Evolutionary conservation across 1,140 invertebrate genomes (phyloP).

Genomic region (Heliconius hewitsoni): DNA sequence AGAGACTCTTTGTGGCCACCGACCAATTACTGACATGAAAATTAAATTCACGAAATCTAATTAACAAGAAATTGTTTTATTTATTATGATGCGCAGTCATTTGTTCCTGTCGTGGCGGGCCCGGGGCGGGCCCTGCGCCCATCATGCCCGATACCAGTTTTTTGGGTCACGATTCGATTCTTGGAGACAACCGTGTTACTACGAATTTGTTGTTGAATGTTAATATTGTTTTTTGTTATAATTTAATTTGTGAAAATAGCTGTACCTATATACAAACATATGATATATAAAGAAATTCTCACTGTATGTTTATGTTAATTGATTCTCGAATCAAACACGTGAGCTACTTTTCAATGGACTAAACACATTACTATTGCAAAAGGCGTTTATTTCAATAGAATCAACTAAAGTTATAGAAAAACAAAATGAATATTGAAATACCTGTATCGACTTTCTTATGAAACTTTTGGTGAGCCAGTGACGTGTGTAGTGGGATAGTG

Average conservation of each 20-base stretch:
- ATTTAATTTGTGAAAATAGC: background rate
- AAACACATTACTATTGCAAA: background rate
- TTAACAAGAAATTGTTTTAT: conserved; percentile 82
- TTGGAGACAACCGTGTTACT: conserved; percentile 48
- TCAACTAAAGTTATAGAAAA: background rate
- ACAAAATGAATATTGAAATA: conserved; percentile 17
- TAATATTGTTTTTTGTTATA: background rate
- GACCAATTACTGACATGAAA: conserved; percentile 81
- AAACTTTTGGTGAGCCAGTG: conserved; percentile 39
- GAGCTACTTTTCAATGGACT: background rate
- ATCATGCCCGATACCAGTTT: conserved; percentile 60
- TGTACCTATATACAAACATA: background rate
- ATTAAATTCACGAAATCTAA: conserved; percentile 82
- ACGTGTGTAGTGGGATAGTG: conserved; percentile 50
- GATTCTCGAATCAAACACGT: background rate
- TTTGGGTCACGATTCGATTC: conserved; percentile 49
- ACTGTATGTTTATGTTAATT: background rate
- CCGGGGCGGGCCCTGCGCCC: conserved; percentile 64
- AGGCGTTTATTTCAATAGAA: background rate
- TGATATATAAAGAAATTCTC: too few relatives aligned
- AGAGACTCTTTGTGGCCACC: conserved; percentile 77
- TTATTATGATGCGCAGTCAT: conserved; percentile 81
- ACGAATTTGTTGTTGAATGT: conserved; percentile 36
- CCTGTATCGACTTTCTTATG: conserved; percentile 21
- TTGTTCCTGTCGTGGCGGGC: conserved; percentile 74